Conservation (phyloP, 1,140 invertebrate genomes). For the Patella vulgata region DNA sequence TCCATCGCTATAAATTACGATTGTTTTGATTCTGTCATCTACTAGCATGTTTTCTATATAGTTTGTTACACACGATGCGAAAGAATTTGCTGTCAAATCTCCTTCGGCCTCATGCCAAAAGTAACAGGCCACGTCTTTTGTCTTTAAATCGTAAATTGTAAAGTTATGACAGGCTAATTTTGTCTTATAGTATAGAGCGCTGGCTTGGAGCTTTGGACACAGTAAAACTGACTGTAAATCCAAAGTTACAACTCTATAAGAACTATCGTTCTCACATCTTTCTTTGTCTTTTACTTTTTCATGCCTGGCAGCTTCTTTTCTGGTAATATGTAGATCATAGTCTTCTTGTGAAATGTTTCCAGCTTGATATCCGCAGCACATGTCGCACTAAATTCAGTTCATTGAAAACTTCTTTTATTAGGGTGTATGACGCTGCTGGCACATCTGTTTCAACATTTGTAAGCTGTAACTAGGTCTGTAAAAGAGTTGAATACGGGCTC, state of each 20-base stretch:
- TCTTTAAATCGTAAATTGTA: conserved; percentile 64
- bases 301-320: conserved; percentile 5
- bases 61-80: conserved; percentile 61
- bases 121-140: conserved; percentile 54
- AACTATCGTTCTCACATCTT: neutral
- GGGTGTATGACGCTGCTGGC: neutral
- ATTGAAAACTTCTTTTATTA: no score
- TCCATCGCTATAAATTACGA: conserved; percentile 47
- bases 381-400: no score
- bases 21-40: neutral
- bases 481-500: neutral
- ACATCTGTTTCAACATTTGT: neutral
- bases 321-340: conserved; percentile 11
- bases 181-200: conserved; percentile 66
- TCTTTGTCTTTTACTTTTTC: conserved; percentile 5
- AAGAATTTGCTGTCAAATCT: conserved; percentile 62
- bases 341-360: conserved; percentile 3
- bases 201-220: conserved; percentile 57
- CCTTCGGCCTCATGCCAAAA: conserved; percentile 65
- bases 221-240: conserved; percentile 64
- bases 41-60: conserved; percentile 36
- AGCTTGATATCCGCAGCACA: no score
- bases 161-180: conserved; percentile 67
- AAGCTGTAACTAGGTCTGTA: neutral
- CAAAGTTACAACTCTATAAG: conserved; percentile 28